phyloP scores from a whole-genome alignment of 2,888 invertebrate species.

The Axea sp. region DNA sequence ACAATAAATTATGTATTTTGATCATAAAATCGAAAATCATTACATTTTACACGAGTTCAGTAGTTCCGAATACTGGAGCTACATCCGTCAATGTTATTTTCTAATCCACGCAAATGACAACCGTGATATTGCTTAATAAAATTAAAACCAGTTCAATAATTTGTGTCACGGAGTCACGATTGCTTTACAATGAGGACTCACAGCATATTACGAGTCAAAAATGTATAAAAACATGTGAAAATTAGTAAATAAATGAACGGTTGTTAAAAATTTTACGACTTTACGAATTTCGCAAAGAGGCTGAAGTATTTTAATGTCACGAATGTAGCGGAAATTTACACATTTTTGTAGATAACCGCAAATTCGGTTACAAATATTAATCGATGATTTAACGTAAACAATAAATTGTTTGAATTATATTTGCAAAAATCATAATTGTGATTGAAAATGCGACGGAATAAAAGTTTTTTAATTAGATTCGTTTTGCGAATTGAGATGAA shows the following conservation, averaged over 20 bases:
- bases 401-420: no score
- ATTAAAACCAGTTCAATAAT: slow-evolving; percentile 29
- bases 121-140: slow-evolving; percentile 25
- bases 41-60: slow-evolving; percentile 15
- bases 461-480: no score
- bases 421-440: no score
- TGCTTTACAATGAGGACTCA: slow-evolving; percentile 11
- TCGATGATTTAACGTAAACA: no score
- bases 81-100: slow-evolving; percentile 16
- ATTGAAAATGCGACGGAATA: no score
- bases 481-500: no score
- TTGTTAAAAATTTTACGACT: slow-evolving; percentile 31
- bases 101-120: slow-evolving; percentile 21
- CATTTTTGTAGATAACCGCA: no score
- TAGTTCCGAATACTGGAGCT: not conserved
- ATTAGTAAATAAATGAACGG: slow-evolving; percentile 17
- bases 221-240: slow-evolving; percentile 6
- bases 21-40: slow-evolving; percentile 27
- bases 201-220: slow-evolving; percentile 3
- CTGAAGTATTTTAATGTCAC: slow-evolving; percentile 8
- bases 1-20: no score
- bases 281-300: slow-evolving; percentile 13
- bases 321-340: not conserved
- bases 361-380: no score
- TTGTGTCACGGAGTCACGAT: slow-evolving; percentile 15